Percentiles rank a stretch among this genome's conserved stretches.
Evolutionary conservation across 1,140 invertebrate genomes (phyloP).

Genomic region (Chironomus tepperi): DNA sequence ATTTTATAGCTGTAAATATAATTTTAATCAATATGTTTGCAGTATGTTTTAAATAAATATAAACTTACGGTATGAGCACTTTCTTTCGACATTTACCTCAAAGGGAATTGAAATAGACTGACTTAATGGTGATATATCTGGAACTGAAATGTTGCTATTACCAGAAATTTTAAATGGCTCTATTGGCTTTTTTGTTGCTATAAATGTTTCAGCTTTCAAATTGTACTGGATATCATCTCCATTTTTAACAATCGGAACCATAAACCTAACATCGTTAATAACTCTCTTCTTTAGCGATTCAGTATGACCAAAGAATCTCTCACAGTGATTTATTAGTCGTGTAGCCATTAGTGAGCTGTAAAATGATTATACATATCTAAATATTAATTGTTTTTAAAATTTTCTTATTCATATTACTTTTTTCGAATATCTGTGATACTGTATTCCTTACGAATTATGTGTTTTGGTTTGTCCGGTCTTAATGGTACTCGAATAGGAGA

Average conservation of each 20-base stretch:
- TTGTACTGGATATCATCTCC: slow-evolving; percentile 54
- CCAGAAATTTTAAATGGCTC: slow-evolving; percentile 43
- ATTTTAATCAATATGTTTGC: too few species aligned
- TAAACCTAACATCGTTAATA: slow-evolving; percentile 46
- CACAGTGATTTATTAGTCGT: slow-evolving; percentile 61
- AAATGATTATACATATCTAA: slow-evolving; percentile 31
- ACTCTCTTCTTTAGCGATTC: slow-evolving; percentile 46
- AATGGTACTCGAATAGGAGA: slow-evolving; percentile 56
- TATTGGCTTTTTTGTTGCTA: slow-evolving; percentile 54
- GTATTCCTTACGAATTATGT: slow-evolving; percentile 57
- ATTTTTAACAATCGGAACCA: slow-evolving; percentile 51
- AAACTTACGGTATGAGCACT: slow-evolving; percentile 62
- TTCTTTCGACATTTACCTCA: slow-evolving; percentile 37
- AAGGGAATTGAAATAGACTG: slow-evolving; percentile 53
- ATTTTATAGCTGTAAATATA: slow-evolving; percentile 48
- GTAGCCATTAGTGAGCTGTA: slow-evolving; percentile 57
- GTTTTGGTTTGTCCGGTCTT: slow-evolving; percentile 57
- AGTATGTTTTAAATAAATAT: too few species aligned
- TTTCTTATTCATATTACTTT: slow-evolving; percentile 49
- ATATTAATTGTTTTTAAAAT: slow-evolving; percentile 24
- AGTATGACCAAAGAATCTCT: slow-evolving; percentile 47
- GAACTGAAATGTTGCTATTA: slow-evolving; percentile 43
- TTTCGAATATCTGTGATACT: slow-evolving; percentile 60
- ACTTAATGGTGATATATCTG: slow-evolving; percentile 61
- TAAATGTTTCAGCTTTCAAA: slow-evolving; percentile 50